A percentile compares a stretch with the other conserved stretches of the same genome.
Evolutionary conservation across 1,140 invertebrate species (phyloP).

Genomic region (Drosophila watanabei): DNA sequence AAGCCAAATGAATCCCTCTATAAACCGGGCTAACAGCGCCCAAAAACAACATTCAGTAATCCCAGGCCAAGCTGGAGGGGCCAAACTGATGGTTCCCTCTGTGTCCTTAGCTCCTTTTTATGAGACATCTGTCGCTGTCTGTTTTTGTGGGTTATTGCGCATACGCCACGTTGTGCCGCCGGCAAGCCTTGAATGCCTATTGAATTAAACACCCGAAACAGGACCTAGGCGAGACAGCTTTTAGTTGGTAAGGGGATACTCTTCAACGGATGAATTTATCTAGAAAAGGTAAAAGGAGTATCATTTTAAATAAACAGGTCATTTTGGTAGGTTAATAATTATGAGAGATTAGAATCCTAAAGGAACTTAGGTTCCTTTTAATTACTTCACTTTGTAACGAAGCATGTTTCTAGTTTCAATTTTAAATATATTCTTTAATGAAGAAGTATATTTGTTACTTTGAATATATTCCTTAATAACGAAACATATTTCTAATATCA

Average conservation of each 20-base stretch:
- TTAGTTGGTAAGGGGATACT: conserved; percentile 18
- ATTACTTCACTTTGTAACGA: not conserved
- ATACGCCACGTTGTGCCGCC: conserved; percentile 63
- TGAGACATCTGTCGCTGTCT: conserved; percentile 37
- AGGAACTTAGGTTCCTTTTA: not conserved
- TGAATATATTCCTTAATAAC: not conserved
- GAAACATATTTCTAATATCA: too few relatives aligned
- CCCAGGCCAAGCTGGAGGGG: conserved; percentile 55
- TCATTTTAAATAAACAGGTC: conserved; percentile 10
- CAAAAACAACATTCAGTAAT: conserved; percentile 55
- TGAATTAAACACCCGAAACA: conserved; percentile 69
- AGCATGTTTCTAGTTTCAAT: too few relatives aligned
- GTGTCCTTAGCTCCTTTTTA: conserved; percentile 7
- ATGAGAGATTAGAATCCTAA: not conserved
- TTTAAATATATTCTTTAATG: not conserved
- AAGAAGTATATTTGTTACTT: too few relatives aligned
- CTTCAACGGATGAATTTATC: not conserved
- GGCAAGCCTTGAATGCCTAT: conserved; percentile 54
- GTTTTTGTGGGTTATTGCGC: conserved; percentile 67
- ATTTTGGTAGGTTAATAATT: not conserved
- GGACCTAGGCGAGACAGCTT: conserved; percentile 1
- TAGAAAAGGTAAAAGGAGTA: not conserved
- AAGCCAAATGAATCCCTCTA: conserved; percentile 66
- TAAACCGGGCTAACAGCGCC: conserved; percentile 9
- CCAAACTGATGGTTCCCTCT: conserved; percentile 41